Base-by-base conservation (phyloP, 2,888 invertebrate genomes). In the Brachyopa scutellaris region DNA sequence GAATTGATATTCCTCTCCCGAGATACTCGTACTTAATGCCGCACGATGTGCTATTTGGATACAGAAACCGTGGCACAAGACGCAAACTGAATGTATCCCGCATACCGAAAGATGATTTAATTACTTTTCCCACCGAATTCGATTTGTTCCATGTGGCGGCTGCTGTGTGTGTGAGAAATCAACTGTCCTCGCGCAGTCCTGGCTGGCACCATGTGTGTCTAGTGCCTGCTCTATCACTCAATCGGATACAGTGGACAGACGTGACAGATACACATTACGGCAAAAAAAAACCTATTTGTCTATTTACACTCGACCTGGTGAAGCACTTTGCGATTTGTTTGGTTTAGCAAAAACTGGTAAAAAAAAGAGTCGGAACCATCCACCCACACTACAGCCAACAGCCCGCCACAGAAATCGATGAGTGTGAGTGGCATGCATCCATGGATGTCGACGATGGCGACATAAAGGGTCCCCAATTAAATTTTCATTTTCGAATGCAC, bases 401-500 rank as follows among this genome's bases (percentile, higher is more conserved):
- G 9, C 33, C 8, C 33, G 2, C 40, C n/a, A 9, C 29, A 29
- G 23, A 8, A 17, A 59, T 23, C 21, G 66, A 66, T 38, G 64
- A 40, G 51, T 11, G 9, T 29, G 21, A 64, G 64, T 67, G 73
- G 36, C 73, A 66, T 79, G 78, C 73, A 66, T 79, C 73, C 73
- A 73, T 79, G 69, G 69, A 69, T 64, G 80, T 80, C 57, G 80
- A 74, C 40, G 31, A 57, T 62, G 69, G 82, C 77, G 82, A 82
- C 77, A 82, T 53, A 70, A 82, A 77, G 82, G 70, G 55, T 82
- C 57, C 66, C 82, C 82, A 82, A 82, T 82, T 82, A 82, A 82
- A 82, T 72, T 82, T 82, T 82, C 82, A 82, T 82, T 82, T 82
- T 77, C 77, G 82, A 82, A 82, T 77, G 82, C 82, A 77, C 70